Evolutionary conservation across 2,888 invertebrate species (phyloP).

Genomic region (Leptogaster cylindrica): DNA sequence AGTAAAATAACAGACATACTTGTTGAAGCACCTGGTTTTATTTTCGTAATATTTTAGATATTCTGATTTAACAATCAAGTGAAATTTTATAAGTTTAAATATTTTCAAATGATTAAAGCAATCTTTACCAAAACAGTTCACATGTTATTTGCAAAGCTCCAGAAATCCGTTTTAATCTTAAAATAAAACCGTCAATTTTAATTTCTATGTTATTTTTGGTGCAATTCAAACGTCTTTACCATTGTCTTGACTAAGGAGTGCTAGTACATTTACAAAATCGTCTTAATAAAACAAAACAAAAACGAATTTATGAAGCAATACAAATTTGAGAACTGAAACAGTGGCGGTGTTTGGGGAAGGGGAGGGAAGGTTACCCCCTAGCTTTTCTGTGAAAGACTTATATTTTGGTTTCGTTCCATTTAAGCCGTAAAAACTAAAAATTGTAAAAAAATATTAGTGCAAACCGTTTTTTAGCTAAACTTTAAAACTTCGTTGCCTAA

Average conservation of each 20-base stretch:
- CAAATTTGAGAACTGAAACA: no score
- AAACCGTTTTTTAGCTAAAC: no score
- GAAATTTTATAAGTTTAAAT: background rate
- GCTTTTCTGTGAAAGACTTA: no score
- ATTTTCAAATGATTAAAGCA: constrained; percentile 14
- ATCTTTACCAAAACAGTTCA: constrained; percentile 2
- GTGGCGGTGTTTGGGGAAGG: no score
- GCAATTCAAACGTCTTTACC: background rate
- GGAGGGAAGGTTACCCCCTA: no score
- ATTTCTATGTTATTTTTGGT: constrained; percentile 9
- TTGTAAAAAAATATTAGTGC: no score
- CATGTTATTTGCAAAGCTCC: constrained; percentile 49
- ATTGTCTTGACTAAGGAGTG: constrained; percentile 15
- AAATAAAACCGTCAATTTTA: constrained; percentile 13
- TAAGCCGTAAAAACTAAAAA: no score
- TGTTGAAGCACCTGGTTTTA: constrained; percentile 37
- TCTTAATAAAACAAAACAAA: constrained; percentile 19
- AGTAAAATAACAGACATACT: background rate
- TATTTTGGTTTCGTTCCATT: no score
- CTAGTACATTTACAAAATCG: no score
- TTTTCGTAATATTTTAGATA: constrained; percentile 25
- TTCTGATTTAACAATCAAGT: constrained; percentile 12
- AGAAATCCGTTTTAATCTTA: constrained; percentile 47
- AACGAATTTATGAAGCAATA: constrained; percentile 50
- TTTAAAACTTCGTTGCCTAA: no score